Percentiles rank a stretch among this genome's conserved stretches.
phyloP scores from a whole-genome alignment of 2,888 invertebrate species.

The Agrochola lota region DNA sequence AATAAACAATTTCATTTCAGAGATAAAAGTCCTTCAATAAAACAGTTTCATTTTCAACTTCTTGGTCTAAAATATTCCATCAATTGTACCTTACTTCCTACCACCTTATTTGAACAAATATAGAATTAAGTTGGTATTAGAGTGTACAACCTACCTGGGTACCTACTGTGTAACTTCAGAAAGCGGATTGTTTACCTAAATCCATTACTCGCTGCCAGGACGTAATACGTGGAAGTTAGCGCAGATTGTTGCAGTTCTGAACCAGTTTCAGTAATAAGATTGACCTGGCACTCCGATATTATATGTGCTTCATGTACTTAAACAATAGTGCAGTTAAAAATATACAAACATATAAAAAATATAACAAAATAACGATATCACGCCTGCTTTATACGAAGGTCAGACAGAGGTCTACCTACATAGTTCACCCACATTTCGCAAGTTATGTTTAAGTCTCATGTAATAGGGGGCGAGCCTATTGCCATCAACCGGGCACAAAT shows the following conservation, averaged over 20 bases:
- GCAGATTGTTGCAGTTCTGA: constrained; percentile 41
- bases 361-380: not conserved
- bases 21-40: not conserved
- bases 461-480: too few relatives aligned
- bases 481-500: too few relatives aligned
- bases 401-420: too few relatives aligned
- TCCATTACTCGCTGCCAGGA: constrained; percentile 26
- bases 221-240: constrained; percentile 12
- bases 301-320: constrained; percentile 9
- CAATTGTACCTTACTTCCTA: not conserved
- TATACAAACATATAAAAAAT: too few relatives aligned
- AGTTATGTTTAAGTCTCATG: too few relatives aligned
- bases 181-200: constrained; percentile 29
- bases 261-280: constrained; percentile 66
- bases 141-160: not conserved
- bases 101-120: not conserved
- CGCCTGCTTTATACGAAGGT: not conserved
- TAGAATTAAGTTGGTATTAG: not conserved
- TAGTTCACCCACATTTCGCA: too few relatives aligned
- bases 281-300: constrained; percentile 47
- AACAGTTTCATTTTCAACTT: not conserved
- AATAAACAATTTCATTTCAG: too few relatives aligned
- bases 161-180: too few relatives aligned
- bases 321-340: not conserved
- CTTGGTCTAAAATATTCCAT: not conserved